Evolutionary conservation across 2,888 invertebrate genomes (phyloP).

Genomic region (Sarcophaga rosellei): DNA sequence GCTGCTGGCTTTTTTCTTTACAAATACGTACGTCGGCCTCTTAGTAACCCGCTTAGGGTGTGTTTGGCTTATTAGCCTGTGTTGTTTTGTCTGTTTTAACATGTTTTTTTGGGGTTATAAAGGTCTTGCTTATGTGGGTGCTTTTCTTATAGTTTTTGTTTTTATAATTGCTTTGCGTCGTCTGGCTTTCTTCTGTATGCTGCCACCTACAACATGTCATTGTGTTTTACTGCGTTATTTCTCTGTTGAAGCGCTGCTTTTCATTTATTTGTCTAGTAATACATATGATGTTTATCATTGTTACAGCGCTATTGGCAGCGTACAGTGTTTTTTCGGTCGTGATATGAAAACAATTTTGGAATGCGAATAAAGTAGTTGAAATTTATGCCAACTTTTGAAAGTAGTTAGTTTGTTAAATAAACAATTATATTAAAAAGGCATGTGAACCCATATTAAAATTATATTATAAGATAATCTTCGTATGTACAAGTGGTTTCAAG

Average conservation of each 20-base stretch:
- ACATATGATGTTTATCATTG: background rate
- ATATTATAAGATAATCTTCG: too few relatives aligned
- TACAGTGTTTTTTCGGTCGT: background rate
- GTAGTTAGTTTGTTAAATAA: background rate
- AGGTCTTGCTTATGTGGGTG: conserved; percentile 39
- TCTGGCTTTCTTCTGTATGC: too few relatives aligned
- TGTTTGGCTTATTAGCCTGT: conserved; percentile 19
- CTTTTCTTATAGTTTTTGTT: too few relatives aligned
- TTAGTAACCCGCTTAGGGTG: conserved; percentile 32
- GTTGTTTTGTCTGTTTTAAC: background rate
- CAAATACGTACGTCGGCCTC: background rate
- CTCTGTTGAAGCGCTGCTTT: conserved; percentile 36
- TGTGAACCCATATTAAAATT: too few relatives aligned
- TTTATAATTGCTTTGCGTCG: too few relatives aligned
- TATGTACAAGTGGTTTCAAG: too few relatives aligned
- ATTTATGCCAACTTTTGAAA: too few relatives aligned
- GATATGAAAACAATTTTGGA: background rate
- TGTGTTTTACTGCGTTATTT: background rate
- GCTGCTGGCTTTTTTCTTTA: conserved; percentile 4
- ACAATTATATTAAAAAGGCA: background rate
- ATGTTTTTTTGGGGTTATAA: conserved; percentile 29
- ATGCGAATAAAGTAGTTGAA: background rate
- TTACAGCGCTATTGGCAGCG: background rate
- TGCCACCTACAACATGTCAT: too few relatives aligned
- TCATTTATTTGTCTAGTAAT: background rate